Base-by-base conservation (phyloP, 2,888 invertebrate species). In the Noctua comes region DNA sequence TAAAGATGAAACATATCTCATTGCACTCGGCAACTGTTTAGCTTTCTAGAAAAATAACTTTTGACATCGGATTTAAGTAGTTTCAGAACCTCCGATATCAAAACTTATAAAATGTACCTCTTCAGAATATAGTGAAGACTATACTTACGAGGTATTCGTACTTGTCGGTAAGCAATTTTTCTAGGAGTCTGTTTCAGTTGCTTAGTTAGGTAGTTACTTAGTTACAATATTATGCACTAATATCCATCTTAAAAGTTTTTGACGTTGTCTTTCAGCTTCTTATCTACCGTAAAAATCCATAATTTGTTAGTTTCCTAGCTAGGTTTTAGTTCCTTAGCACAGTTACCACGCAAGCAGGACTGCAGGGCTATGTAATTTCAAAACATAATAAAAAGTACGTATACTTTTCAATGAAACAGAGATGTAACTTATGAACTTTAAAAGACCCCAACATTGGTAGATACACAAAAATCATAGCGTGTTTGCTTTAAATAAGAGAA, bases 401-500 rank as follows among this genome's bases (percentile, higher is more conserved):
- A 8, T 13, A 68, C 16, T 36, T 36, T 21, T 10, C 31, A 68
- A 40, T 64, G 10, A 83, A 62, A 83, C 54, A 68, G 62, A 46
- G n/a, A 77, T 48, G 18, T 69, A 69, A 65, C 57, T 79, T 80
- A 79, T 79, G 79, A 76, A 46, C 71, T 71, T 59, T 54, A 36
- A 68, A 72, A 82, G 64, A 36, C 51, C 71, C 64, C 57, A 65
- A 48, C 27, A 72, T 82, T 69, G 76, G 51, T 74, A 66, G 51
- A 62, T 73, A 68, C 24, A 79, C 36, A 80, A 40, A 75, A 87
- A 87, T 82, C 82, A 81, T 81, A 77, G 36, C 71, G 76, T 88
- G 80, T 89, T 87, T 88, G 78, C 76, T 79, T 87, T 86, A 84
- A 79, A 77, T 79, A 84, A 75, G 87, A 87, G 85, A 79, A 87